Base-by-base conservation (phyloP, 2,888 invertebrate species). In the Spilosoma lubricipeda region DNA sequence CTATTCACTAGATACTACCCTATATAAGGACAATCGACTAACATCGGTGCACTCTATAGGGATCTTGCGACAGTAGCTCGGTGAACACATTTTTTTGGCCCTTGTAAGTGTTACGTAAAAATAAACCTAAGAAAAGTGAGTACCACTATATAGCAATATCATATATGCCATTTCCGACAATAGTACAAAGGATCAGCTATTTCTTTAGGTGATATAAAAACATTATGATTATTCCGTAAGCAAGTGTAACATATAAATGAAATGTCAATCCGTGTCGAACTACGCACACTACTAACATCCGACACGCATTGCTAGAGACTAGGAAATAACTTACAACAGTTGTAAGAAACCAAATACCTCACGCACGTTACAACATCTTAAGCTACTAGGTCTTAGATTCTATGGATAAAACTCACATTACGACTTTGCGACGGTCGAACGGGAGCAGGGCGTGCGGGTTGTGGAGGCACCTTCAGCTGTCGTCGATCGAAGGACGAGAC, bases 401-500 rank as follows among this genome's bases (percentile, higher is more conserved):
- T 72, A 74, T 45, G 80, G 81, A 74, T 80, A 80, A 80, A 75
- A 85, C 83, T 82, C 92, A 96, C 96, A 88, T 92, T 90, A 87
- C 91, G 92, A 82, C 82, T 89, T 78, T 93, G 90, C 20, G 89
- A 87, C 72, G 95, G 95, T 64, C 95, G 90, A 23, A 90, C 89
- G 3, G 95, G 95, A 67, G 95, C 94, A 63, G 94, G 94, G 45
- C 94, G 90, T 48, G 89, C 93, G 2, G 95, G 95, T 80, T 95
- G 95, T 18, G 95, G 95, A 15, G 95, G 95, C 76, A 95, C 93
- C 84, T 95, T 95, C 76, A 92, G 73, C 85, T 95, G 95, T 78
- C 96, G 92, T 75, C 96, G 90, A 82, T 96, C 96, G 86, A 96
- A 93, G 77, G 96, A 94, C 77, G 96, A 94, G 77, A 96, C 93